Evolutionary conservation across 2,113 vertebrate species (phyloP).

Genomic region (Hyperoodon ampullatus): DNA sequence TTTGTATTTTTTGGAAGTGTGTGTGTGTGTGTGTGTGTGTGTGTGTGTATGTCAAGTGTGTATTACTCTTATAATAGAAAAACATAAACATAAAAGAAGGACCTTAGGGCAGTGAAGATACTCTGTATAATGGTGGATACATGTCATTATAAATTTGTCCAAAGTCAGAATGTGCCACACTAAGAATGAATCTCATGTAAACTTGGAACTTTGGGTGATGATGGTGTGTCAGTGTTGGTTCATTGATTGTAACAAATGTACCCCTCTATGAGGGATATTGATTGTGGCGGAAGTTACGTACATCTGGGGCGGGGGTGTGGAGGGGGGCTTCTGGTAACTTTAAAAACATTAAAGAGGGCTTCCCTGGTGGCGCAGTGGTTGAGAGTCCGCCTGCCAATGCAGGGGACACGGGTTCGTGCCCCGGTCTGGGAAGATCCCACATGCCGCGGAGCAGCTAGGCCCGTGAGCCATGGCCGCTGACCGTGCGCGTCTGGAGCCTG

Average conservation of each 20-base stretch:
- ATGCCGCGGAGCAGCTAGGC: too few species aligned
- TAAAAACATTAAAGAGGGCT: neutral
- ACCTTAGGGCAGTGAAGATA: neutral
- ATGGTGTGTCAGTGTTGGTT: neutral
- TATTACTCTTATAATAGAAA: slow-evolving; percentile 3
- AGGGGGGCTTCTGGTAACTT: neutral
- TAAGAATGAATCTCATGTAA: neutral
- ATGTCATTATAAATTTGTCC: neutral
- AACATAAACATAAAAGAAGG: neutral
- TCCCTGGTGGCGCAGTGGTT: too few species aligned
- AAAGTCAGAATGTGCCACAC: neutral
- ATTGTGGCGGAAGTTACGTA: neutral
- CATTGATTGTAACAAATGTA: neutral
- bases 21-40: neutral
- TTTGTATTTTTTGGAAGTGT: neutral
- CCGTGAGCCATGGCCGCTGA: too few species aligned
- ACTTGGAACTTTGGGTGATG: neutral
- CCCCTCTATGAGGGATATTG: neutral
- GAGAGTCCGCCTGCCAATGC: too few species aligned
- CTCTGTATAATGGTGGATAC: neutral
- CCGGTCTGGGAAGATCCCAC: too few species aligned
- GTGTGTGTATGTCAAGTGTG: neutral
- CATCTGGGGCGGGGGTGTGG: too few species aligned
- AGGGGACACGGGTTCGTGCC: too few species aligned
- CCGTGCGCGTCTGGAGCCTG: too few species aligned